A percentile compares a stretch with the other conserved stretches of the same genome.
Evolutionary conservation across 2,797 vertebrate species (phyloP).

Genomic region (Ceryle rudis): DNA sequence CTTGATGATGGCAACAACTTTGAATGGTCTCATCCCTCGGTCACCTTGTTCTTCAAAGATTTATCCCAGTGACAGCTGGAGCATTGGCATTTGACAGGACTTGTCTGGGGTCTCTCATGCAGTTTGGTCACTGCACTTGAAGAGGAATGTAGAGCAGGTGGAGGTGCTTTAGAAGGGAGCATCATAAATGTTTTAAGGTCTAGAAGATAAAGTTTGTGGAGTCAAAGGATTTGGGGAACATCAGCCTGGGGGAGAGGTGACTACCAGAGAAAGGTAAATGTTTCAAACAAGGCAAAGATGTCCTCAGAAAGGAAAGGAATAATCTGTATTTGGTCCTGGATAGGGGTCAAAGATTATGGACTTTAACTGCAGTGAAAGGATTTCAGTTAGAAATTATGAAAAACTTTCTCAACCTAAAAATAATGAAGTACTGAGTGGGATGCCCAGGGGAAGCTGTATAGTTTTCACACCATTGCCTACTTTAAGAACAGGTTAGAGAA

Average conservation of each 20-base stretch:
- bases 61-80: background rate
- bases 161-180: background rate
- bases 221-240: background rate
- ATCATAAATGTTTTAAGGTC: background rate
- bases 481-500: background rate
- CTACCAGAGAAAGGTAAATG: background rate
- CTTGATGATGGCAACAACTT: background rate
- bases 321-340: background rate
- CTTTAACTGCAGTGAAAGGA: background rate
- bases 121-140: background rate
- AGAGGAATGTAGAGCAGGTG: background rate
- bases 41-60: background rate
- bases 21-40: accelerated
- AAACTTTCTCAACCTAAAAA: background rate
- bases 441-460: background rate
- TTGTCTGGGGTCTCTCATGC: background rate
- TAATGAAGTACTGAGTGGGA: background rate
- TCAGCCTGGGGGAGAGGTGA: background rate
- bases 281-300: background rate
- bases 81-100: background rate
- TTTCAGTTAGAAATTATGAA: background rate
- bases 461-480: background rate
- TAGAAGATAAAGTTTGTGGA: background rate
- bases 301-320: background rate
- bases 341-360: background rate